These are phyloP conservation scores for Bombus affinis DNA, from an alignment of 1,140 invertebrate species.

Conservation along the genomic window DNA sequence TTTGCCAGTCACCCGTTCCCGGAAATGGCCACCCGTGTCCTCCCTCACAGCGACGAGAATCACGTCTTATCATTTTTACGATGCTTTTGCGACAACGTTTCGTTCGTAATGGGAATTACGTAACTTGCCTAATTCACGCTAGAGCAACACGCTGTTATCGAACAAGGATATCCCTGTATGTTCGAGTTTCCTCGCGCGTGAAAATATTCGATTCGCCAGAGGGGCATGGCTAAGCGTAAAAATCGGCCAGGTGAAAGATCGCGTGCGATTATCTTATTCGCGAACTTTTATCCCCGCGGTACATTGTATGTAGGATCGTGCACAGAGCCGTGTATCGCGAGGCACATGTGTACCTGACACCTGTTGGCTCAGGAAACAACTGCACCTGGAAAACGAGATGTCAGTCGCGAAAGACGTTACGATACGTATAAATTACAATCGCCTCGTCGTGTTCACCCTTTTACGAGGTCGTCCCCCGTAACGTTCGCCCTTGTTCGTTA, in stretches of 20 bases:
- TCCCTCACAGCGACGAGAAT: neutral
- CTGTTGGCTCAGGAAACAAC: constrained; percentile 55
- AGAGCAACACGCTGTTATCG: neutral
- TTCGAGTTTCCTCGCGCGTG: neutral
- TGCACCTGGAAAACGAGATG: constrained; percentile 50
- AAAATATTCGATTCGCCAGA: neutral
- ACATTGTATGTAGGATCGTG: constrained; percentile 24
- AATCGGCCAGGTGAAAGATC: neutral
- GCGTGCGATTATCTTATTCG: neutral
- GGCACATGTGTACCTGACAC: constrained; percentile 47
- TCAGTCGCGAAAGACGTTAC: constrained; percentile 35
- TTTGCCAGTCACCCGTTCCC: constrained; percentile 25
- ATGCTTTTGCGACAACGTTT: neutral
- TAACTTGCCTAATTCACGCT: neutral
- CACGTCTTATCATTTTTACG: neutral
- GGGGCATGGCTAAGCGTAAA: neutral
- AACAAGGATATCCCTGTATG: neutral
- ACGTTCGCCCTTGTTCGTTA: neutral
- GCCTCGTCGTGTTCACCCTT: constrained; percentile 29
- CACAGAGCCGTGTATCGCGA: constrained; percentile 32
- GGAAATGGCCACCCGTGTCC: constrained; percentile 26
- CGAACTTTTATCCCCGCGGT: constrained; percentile 12
- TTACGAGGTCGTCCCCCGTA: constrained; percentile 37
- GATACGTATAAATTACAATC: constrained; percentile 58
- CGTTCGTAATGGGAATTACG: neutral